Base-by-base conservation (phyloP, 2,113 vertebrate species). In the Burhinus bistriatus region DNA sequence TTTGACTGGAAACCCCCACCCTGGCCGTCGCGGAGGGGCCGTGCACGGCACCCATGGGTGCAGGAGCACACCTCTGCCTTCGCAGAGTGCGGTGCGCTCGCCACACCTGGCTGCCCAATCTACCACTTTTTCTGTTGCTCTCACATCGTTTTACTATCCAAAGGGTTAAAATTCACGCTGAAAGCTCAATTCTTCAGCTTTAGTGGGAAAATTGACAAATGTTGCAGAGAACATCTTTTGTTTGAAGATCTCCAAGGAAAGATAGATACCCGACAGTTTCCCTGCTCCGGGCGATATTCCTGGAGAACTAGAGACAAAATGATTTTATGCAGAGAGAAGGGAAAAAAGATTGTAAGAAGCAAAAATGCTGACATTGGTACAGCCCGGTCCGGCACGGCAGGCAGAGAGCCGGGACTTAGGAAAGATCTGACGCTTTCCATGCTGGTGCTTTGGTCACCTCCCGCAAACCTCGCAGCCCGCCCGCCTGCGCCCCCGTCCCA, bases 101-200 rank as follows among this genome's bases (percentile, higher is more conserved):
- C 5, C 15, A 15, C 44, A 5, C 58, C 49, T 3, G 17, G 16
- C 1, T 8, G 25, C 64, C 47, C 58, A 2, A 7, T 4, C 55
- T 4, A 1, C 25, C 6, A 17, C 38, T 36, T n/a, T n/a, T 32
- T 30, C 11, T 8, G 2, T 5, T 6, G 1, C 26, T 26, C 0
- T 6, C 6, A 2, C 44, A 8, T 36, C 59, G 6, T 27, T 49
- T 27, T 14, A 5, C 27, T 6, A 1, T 3, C 7, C 34, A 0
- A 79, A 52, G 69, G 76, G 87, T 81, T 85, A 49, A 79, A 49
- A 89, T 18, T 16, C 68, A 4, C 32, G 0, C 34, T 0, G 18
- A 27, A 69, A 58, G 23, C 76, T 14, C 9, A 27, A 65, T 45
- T 47, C 81, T 47, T 80, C 76, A 4, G 51, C 36, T 82, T 58